Percentiles rank a stretch among this genome's conserved stretches.
These are phyloP conservation scores for Schizothorax lantsangensis DNA, from an alignment of 2,797 vertebrate genomes.

Conservation along the genomic window DNA sequence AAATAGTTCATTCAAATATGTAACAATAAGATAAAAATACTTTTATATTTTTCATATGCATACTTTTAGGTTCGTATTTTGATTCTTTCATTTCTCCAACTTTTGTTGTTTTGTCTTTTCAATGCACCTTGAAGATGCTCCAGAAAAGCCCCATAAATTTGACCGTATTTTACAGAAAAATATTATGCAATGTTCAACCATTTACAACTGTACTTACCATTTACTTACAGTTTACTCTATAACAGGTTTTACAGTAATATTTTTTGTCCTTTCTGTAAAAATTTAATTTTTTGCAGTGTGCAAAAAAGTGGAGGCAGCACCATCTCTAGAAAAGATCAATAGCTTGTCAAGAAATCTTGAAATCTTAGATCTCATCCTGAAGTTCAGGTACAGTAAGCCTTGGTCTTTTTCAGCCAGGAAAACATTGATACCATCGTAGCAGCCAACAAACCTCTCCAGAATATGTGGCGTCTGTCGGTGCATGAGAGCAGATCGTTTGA, in stretches of 20 bases:
- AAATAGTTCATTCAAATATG: not conserved
- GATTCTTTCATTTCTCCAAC: not conserved
- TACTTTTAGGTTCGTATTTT: not conserved
- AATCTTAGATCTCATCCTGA: not conserved
- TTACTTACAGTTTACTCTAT: not conserved
- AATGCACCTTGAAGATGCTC: not conserved
- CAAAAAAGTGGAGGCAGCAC: not conserved
- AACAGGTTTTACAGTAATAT: not conserved
- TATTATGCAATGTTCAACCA: not conserved
- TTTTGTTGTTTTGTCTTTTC: not conserved
- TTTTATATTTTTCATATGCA: not conserved
- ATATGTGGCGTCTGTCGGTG: not conserved
- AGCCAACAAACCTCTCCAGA: constrained; percentile 4
- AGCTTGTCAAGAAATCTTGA: not conserved
- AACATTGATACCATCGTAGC: not conserved
- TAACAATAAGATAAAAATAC: not conserved
- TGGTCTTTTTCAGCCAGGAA: not conserved
- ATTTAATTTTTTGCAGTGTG: not conserved
- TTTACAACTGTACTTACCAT: not conserved
- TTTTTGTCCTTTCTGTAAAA: not conserved
- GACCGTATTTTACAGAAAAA: not conserved
- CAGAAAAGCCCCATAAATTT: not conserved
- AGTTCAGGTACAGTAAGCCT: not conserved
- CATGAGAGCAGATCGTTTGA: not conserved
- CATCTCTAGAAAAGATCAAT: not conserved